A percentile compares a stretch with the other conserved stretches of the same genome.
phyloP scores from a whole-genome alignment of 2,888 invertebrate species.

The Ormyrus nitidulus region DNA sequence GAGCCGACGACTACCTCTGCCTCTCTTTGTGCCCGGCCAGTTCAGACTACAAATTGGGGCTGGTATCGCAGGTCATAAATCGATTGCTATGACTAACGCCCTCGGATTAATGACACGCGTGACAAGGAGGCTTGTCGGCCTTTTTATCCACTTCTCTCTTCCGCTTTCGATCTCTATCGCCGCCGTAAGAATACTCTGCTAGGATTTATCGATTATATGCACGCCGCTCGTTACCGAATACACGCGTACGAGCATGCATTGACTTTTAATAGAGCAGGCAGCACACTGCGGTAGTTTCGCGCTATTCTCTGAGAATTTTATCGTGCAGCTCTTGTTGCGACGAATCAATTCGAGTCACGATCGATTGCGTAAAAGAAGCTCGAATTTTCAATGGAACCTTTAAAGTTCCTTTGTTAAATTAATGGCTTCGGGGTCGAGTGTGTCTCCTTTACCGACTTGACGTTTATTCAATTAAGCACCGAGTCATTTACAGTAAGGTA shows the following conservation, averaged over 20 bases:
- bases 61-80: conserved; percentile 58
- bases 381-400: too few relatives aligned
- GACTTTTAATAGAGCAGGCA: conserved; percentile 37
- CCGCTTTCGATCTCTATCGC: not conserved
- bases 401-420: too few relatives aligned
- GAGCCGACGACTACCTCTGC: not conserved
- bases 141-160: not conserved
- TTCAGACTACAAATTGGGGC: conserved; percentile 57
- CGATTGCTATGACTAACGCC: conserved; percentile 47
- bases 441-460: too few relatives aligned
- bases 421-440: too few relatives aligned
- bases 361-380: too few relatives aligned
- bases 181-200: conserved; percentile 16
- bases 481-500: too few relatives aligned
- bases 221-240: conserved; percentile 32
- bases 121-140: conserved; percentile 15
- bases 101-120: conserved; percentile 43
- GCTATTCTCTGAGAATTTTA: too few relatives aligned
- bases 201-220: conserved; percentile 46
- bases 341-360: too few relatives aligned
- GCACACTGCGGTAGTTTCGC: too few relatives aligned
- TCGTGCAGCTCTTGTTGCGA: too few relatives aligned
- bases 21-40: conserved; percentile 7
- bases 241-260: conserved; percentile 29
- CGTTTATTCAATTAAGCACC: too few relatives aligned